Conservation (phyloP, 1,140 invertebrate genomes). For the Cotesia vestalis region DNA sequence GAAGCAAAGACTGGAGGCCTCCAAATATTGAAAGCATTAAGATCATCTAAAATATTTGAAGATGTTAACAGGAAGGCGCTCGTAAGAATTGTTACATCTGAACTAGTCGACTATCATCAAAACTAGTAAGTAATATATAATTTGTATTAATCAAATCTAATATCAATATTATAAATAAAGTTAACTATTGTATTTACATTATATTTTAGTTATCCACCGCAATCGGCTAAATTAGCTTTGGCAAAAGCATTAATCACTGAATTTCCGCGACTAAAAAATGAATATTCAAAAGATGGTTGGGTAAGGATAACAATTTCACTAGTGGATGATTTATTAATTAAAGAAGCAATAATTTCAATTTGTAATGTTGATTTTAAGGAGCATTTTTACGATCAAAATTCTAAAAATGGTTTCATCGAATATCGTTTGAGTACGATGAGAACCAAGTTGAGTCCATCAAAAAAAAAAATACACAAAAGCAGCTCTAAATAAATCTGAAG, state of each 20-base stretch:
- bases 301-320: not conserved
- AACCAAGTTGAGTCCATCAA: not conserved
- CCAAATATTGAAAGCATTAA: not conserved
- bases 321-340: too few relatives aligned
- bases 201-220: not conserved
- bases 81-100: conserved; percentile 1
- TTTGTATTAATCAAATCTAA: not conserved
- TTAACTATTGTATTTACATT: not conserved
- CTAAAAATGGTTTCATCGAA: not conserved
- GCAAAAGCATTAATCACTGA: conserved; percentile 4
- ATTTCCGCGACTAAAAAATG: not conserved
- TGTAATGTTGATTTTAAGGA: not conserved
- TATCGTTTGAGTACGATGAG: conserved; percentile 1
- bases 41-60: not conserved
- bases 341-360: not conserved
- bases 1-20: too few relatives aligned
- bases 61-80: not conserved
- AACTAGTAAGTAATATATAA: not conserved
- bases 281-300: conserved; percentile 4
- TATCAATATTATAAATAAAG: not conserved
- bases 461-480: conserved; percentile 1
- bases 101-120: not conserved
- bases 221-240: not conserved
- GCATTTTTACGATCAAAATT: not conserved
- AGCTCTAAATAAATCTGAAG: not conserved